Base-by-base conservation (phyloP, 1,140 invertebrate species). In the Dinoponera quadriceps region DNA sequence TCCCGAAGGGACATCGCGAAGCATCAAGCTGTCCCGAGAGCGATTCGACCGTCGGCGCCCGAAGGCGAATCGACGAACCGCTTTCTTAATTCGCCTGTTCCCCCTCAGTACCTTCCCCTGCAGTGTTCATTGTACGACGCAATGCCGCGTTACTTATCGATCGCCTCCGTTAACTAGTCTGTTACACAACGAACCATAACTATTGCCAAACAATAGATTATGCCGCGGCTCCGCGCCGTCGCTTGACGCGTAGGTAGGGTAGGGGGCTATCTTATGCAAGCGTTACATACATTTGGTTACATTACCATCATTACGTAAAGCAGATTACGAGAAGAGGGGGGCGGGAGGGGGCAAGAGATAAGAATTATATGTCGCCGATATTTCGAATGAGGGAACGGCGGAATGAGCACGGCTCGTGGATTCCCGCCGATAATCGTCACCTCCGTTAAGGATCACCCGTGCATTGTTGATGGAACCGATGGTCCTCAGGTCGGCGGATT, bases 271-370 rank as follows among this genome's bases (percentile, higher is more conserved):
- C 91, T 93, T 93, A 93, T 91, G 92, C 92, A 93, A 93, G 92
- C 90, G 88, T 93, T 93, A 93, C 92, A 93, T 93, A 92, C 92
- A 93, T 93, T 93, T 93, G 91, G 91, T 93, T 93, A 93, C 91
- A 93, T 93, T 93, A 92, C 86, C 85, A 85, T 72, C 65, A 91
- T 93, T 93, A 93, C 89, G 86, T 93, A 93, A 93, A 74, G 33
- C 82, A 86, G 89, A 93, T 93, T 92, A 92, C 90, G 92, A 91
- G 89, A 88, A 88, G 71, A 60, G 82, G 22, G 65, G 89, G 78
- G 22, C 57, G 65, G 25, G 82, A 88, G 87, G 84, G 75, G 89
- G 85, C 62, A 80, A 57, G 88, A 89, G 87, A 87, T 80, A 89
- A 89, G 89, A 90, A 89, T 90, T 88, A 90, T 85, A 88, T 87